Evolutionary conservation across 2,888 invertebrate genomes (phyloP).

Genomic region (Hybos culiciformis): DNA sequence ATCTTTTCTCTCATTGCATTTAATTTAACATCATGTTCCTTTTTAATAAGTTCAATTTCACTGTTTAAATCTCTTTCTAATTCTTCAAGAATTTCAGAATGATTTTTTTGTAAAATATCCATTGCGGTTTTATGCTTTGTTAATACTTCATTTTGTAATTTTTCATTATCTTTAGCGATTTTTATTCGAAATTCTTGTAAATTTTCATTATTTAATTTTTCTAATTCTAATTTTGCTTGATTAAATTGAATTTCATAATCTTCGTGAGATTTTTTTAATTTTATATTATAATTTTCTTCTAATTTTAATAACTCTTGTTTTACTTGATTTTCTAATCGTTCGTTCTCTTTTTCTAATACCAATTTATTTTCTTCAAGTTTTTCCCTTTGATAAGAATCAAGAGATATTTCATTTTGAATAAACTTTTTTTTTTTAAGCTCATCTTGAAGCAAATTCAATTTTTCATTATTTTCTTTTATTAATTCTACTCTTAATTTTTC

Average conservation of each 20-base stretch:
- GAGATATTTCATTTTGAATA: too few species aligned
- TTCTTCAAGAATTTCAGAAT: conserved; percentile 30
- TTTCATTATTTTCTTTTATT: conserved; percentile 24
- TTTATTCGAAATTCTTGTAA: conserved; percentile 30
- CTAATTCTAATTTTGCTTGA: conserved; percentile 38
- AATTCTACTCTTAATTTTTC: conserved; percentile 30
- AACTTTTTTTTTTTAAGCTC: conserved; percentile 24
- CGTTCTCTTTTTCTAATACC: conserved; percentile 32
- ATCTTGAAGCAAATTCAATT: conserved; percentile 17
- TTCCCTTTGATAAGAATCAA: too few species aligned
- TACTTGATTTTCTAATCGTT: conserved; percentile 28
- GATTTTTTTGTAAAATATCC: conserved; percentile 30
- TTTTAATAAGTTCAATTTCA: conserved; percentile 53
- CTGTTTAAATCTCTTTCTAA: conserved; percentile 33
- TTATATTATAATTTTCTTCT: conserved; percentile 29
- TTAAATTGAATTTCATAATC: conserved; percentile 31
- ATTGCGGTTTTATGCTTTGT: conserved; percentile 38
- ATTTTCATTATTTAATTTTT: conserved; percentile 35
- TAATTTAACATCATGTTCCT: conserved; percentile 52
- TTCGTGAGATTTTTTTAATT: conserved; percentile 32
- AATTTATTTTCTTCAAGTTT: conserved; percentile 16
- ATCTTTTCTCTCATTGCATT: conserved; percentile 48
- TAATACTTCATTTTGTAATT: conserved; percentile 40
- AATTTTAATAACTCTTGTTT: conserved; percentile 25
- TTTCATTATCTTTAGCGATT: conserved; percentile 36